Evolutionary conservation across 2,113 vertebrate genomes (phyloP).

Genomic region (Athene noctua): DNA sequence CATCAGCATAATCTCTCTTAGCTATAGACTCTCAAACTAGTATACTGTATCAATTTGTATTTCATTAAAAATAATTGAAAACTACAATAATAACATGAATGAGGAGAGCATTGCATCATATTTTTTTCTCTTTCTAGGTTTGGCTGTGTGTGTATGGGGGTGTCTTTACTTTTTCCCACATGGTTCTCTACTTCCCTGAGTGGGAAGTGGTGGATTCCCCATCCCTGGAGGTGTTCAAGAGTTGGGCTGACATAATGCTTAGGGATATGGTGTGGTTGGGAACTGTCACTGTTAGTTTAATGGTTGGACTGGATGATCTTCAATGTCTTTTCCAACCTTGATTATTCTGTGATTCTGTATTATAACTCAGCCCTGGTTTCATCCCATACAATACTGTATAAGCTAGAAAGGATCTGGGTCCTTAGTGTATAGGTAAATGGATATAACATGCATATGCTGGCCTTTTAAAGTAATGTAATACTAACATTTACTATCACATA

Average conservation of each 20-base stretch:
- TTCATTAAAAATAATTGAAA: not conserved
- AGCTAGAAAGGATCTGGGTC: not conserved
- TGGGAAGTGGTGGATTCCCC: too few species aligned
- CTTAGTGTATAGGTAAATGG: not conserved
- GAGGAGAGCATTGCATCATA: rapidly evolving
- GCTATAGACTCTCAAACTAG: not conserved
- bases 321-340: too few species aligned
- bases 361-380: not conserved
- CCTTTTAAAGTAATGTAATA: not conserved
- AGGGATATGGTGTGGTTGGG: too few species aligned
- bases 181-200: not conserved
- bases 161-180: not conserved
- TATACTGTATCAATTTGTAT: not conserved
- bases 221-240: too few species aligned
- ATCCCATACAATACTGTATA: not conserved
- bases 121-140: not conserved
- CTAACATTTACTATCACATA: not conserved
- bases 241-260: too few species aligned
- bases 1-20: not conserved
- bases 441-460: not conserved
- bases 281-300: too few species aligned
- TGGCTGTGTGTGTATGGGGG: not conserved
- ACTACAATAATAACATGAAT: not conserved
- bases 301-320: too few species aligned
- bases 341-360: too few species aligned